Conservation (phyloP, 2,113 vertebrate genomes). For the Rhagologus leucostigma region DNA sequence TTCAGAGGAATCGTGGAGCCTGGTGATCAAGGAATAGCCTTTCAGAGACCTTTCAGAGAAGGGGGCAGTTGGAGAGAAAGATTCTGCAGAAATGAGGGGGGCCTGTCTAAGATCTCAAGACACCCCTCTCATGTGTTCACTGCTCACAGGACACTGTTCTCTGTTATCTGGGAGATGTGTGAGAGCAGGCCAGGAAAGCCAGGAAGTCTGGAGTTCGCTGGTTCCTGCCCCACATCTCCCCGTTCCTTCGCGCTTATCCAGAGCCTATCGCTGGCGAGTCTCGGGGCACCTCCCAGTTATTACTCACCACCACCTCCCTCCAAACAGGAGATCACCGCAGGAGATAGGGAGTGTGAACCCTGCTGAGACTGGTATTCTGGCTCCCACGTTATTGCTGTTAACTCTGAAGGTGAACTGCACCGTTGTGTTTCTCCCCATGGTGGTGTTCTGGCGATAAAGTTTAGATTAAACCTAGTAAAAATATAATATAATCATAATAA, state of each 20-base stretch:
- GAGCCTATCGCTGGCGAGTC: not conserved
- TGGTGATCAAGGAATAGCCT: not conserved
- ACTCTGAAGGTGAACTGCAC: not conserved
- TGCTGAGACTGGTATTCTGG: not conserved
- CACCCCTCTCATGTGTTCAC: not conserved
- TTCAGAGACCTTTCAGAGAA: not conserved
- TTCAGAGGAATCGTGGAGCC: not conserved
- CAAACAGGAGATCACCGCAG: not conserved
- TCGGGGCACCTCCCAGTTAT: not conserved
- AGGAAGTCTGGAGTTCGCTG: not conserved
- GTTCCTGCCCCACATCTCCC: not conserved
- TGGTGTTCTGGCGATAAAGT: not conserved
- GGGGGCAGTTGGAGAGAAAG: not conserved
- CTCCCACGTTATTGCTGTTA: not conserved
- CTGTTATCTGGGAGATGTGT: not conserved
- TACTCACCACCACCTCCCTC: not conserved
- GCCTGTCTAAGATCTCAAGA: not conserved
- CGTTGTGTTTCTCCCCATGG: fast-evolving
- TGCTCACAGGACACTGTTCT: not conserved
- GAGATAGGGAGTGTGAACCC: not conserved
- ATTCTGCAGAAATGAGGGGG: not conserved
- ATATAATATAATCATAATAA: not conserved
- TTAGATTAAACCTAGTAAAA: not conserved
- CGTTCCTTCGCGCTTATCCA: fast-evolving
- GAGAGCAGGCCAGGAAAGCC: not conserved